Evolutionary conservation across 2,888 invertebrate genomes (phyloP).

Genomic region (Diadegma fenestrale): DNA sequence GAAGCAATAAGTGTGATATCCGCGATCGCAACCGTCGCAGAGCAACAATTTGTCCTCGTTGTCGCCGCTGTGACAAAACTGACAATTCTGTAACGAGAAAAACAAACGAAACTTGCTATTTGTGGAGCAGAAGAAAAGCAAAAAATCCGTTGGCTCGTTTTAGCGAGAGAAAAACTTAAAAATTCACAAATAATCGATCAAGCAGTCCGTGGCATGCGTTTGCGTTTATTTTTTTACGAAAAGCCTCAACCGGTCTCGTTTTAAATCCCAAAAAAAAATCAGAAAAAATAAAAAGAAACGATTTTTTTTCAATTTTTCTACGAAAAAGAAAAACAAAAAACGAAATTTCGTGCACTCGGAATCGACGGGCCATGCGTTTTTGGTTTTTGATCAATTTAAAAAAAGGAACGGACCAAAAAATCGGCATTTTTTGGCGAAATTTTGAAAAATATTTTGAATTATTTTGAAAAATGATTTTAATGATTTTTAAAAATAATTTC

Average conservation of each 20-base stretch:
- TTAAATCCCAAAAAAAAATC: not conserved
- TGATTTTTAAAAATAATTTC: not conserved
- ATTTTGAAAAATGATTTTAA: too few relatives aligned
- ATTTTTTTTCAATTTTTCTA: not conserved
- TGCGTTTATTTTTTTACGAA: not conserved
- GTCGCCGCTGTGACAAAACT: constrained; percentile 98
- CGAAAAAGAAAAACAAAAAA: not conserved
- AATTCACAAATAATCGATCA: not conserved
- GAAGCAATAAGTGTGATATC: constrained; percentile 99
- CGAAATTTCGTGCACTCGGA: too few relatives aligned
- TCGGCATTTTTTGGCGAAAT: too few relatives aligned
- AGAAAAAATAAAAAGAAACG: not conserved
- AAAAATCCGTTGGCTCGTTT: too few relatives aligned
- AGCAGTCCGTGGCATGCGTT: not conserved
- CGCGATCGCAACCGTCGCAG: constrained; percentile 99
- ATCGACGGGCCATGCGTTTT: too few relatives aligned
- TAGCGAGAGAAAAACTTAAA: too few relatives aligned
- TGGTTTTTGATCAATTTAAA: too few relatives aligned
- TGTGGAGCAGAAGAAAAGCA: too few relatives aligned
- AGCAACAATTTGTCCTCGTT: constrained; percentile 97
- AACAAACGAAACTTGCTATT: constrained; percentile 56
- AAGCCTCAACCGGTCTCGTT: not conserved
- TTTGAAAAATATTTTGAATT: too few relatives aligned
- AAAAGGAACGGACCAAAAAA: too few relatives aligned
- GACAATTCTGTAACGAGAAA: constrained; percentile 92